These are phyloP conservation scores for Centroberyx gerrardi DNA, from an alignment of 2,797 vertebrate species.

Conservation along the genomic window DNA sequence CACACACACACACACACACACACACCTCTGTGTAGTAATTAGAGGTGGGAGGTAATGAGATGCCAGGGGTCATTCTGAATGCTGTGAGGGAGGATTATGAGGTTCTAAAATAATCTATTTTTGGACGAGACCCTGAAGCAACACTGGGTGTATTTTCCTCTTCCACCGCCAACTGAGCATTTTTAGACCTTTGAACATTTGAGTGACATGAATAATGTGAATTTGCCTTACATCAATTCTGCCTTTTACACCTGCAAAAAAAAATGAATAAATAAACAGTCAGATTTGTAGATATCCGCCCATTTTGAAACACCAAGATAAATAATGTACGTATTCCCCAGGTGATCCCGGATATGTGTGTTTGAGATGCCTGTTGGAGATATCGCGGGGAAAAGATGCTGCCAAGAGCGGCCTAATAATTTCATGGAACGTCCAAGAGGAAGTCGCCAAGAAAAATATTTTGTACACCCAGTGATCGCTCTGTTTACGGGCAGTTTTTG, in stretches of 20 bases:
- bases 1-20: not conserved
- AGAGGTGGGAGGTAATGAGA: conserved; percentile 6
- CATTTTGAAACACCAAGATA: too few species aligned
- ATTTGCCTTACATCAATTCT: too few species aligned
- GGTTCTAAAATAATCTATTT: not conserved
- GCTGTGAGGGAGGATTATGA: not conserved
- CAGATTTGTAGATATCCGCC: too few species aligned
- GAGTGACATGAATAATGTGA: too few species aligned
- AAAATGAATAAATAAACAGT: too few species aligned
- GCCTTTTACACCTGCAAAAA: too few species aligned
- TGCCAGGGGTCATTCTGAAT: conserved; percentile 15
- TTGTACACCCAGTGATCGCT: too few species aligned
- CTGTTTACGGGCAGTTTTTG: too few species aligned
- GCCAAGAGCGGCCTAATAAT: not conserved
- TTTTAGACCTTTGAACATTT: too few species aligned
- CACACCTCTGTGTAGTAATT: conserved; percentile 19
- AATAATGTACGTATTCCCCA: too few species aligned
- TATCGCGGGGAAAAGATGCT: too few species aligned
- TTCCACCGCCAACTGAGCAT: not conserved
- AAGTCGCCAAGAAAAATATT: not conserved
- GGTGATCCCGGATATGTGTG: not conserved
- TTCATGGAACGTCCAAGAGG: not conserved
- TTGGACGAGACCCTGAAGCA: not conserved
- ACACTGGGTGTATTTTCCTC: not conserved
- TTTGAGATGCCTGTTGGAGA: not conserved